These are phyloP conservation scores for Strix aluco DNA, from an alignment of 2,113 vertebrate genomes.

Conservation along the genomic window DNA sequence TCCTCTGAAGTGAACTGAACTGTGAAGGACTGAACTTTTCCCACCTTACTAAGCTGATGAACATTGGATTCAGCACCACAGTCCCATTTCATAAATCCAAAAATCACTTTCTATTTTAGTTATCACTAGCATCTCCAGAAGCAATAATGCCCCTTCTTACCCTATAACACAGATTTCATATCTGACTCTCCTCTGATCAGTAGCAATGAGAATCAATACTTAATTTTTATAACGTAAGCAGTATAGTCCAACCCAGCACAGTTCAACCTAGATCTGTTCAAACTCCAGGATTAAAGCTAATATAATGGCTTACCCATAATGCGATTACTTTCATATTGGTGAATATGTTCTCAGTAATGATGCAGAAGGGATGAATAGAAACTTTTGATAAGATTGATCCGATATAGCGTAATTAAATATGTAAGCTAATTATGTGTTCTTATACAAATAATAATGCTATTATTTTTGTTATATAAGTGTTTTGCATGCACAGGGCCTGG, in stretches of 20 bases:
- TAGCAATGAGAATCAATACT: neutral
- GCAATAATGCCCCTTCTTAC: neutral
- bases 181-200: neutral
- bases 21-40: neutral
- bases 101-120: neutral
- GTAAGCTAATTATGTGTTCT: neutral
- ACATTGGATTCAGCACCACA: neutral
- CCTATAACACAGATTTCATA: neutral
- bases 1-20: neutral
- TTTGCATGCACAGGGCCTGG: neutral
- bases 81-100: neutral
- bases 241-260: neutral
- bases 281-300: conserved; percentile 12
- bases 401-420: neutral
- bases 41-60: neutral
- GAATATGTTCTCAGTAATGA: neutral
- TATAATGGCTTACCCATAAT: conserved; percentile 14
- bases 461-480: neutral
- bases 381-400: conserved; percentile 9
- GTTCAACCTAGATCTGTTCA: neutral
- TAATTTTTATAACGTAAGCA: neutral
- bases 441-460: neutral
- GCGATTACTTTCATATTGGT: neutral
- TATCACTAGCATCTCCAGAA: neutral
- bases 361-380: neutral